Evolutionary conservation across 2,113 vertebrate species (phyloP), one percentile per base, ranked within the genome.

Genomic region (Menura novaehollandiae): DNA sequence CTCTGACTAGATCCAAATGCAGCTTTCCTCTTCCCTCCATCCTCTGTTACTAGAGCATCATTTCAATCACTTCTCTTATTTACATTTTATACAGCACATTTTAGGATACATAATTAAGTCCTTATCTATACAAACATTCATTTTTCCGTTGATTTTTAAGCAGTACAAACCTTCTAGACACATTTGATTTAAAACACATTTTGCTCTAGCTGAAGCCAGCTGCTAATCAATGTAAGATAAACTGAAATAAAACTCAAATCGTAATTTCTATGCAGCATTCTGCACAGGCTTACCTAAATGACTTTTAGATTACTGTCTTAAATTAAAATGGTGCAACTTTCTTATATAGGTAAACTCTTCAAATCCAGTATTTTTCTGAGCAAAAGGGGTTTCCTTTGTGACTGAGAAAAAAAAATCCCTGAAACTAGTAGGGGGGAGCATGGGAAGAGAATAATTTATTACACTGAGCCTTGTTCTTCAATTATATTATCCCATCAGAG

Each of bases 81-180:
- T 95, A 59, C 72, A 81, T 93, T 94, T 92, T 74, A 62, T 76
- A 58, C 69, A 91, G 56, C 60, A 58, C 69, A 85, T 96, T 88
- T 91, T 83, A 87, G 83, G 77, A 53, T 75, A 68, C 69, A 85
- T 96, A 93, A 92, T 95, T 94, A 95, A 95, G 83, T 68, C 80
- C 88, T 94, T 85, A 91, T 92, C 95, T 93, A 69, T 94, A 93
- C 89, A 96, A 96, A 95, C 89, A 96, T 93, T 94, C 66, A 87
- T 84, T 93, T 95, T 87, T 88, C 4, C 39, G 89, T 92, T 95
- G 87, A 88, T 94, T 95, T 95, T 92, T 93, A 95, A 94, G 91
- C 85, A 87, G 77, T 49, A 58, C 69, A 93, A 93, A 82, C 74
- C 87, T 96, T 87, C 73, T 93, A 92, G 94, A 96, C 66, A 58